Conservation (phyloP, 2,113 vertebrate genomes). For the Sceloporus undulatus region DNA sequence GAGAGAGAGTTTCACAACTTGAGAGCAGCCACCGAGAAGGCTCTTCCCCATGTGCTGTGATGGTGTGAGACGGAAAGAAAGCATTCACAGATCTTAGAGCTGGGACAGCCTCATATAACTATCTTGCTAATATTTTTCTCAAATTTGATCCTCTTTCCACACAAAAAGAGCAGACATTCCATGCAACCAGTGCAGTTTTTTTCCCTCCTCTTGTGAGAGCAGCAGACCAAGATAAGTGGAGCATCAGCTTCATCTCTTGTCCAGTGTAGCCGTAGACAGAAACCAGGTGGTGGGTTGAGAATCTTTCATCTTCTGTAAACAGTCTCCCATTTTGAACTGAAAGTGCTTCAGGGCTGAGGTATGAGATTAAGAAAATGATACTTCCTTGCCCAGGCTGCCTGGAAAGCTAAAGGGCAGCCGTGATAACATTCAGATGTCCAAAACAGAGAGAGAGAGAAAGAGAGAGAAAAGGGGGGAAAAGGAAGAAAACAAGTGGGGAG, state of each 20-base stretch:
- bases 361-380: conserved; percentile 68
- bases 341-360: conserved; percentile 61
- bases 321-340: conserved; percentile 60
- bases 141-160: background rate
- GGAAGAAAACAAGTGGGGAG: too few relatives aligned
- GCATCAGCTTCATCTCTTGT: conserved; percentile 66
- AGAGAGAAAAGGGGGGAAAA: too few relatives aligned
- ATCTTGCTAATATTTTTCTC: background rate
- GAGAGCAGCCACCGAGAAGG: too few relatives aligned
- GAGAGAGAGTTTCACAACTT: too few relatives aligned
- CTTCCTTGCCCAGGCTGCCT: conserved; percentile 65
- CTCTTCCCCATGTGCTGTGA: too few relatives aligned
- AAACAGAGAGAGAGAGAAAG: conserved; percentile 8
- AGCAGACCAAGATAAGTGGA: conserved; percentile 74
- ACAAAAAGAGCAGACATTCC: conserved; percentile 21
- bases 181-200: conserved; percentile 64
- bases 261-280: conserved; percentile 75
- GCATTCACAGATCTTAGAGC: too few relatives aligned
- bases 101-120: too few relatives aligned
- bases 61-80: too few relatives aligned
- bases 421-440: conserved; percentile 73
- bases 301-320: conserved; percentile 78
- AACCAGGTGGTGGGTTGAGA: conserved; percentile 76
- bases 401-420: conserved; percentile 70
- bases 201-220: conserved; percentile 67